A percentile compares a stretch with the other conserved stretches of the same genome.
Evolutionary conservation across 2,888 invertebrate genomes (phyloP).

Genomic region (Cheilosia scutellata): DNA sequence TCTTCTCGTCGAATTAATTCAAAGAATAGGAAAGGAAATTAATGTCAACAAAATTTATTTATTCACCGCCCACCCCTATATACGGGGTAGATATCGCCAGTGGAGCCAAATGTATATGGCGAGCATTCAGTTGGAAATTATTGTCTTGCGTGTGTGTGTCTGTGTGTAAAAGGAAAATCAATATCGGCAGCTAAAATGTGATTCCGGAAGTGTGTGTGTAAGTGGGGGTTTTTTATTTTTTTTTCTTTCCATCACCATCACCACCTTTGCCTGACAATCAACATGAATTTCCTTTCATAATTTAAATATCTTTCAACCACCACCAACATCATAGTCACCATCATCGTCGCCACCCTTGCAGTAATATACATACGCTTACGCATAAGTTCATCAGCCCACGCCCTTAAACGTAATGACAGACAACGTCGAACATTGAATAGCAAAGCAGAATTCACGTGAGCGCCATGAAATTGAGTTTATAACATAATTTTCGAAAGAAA

Average conservation of each 20-base stretch:
- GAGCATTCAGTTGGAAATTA: slow-evolving; percentile 41
- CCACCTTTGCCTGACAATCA: slow-evolving; percentile 22
- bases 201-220: slow-evolving; percentile 47
- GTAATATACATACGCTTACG: background rate
- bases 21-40: slow-evolving; percentile 38
- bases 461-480: slow-evolving; percentile 62
- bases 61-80: background rate
- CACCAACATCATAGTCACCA: background rate
- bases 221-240: slow-evolving; percentile 3
- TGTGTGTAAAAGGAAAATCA: slow-evolving; percentile 48
- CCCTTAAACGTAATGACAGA: slow-evolving; percentile 23
- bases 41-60: slow-evolving; percentile 66
- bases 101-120: slow-evolving; percentile 29
- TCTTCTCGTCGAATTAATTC: slow-evolving; percentile 41
- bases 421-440: slow-evolving; percentile 51
- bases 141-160: slow-evolving; percentile 10
- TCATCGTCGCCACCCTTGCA: background rate
- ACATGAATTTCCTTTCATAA: slow-evolving; percentile 33
- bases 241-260: background rate
- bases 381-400: slow-evolving; percentile 44
- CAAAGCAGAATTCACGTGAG: slow-evolving; percentile 52
- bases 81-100: too few species aligned
- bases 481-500: slow-evolving; percentile 49
- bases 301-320: slow-evolving; percentile 35
- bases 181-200: slow-evolving; percentile 54